These are phyloP conservation scores for Trypoxylus dichotomus DNA, from an alignment of 1,140 invertebrate genomes.

Conservation along the genomic window DNA sequence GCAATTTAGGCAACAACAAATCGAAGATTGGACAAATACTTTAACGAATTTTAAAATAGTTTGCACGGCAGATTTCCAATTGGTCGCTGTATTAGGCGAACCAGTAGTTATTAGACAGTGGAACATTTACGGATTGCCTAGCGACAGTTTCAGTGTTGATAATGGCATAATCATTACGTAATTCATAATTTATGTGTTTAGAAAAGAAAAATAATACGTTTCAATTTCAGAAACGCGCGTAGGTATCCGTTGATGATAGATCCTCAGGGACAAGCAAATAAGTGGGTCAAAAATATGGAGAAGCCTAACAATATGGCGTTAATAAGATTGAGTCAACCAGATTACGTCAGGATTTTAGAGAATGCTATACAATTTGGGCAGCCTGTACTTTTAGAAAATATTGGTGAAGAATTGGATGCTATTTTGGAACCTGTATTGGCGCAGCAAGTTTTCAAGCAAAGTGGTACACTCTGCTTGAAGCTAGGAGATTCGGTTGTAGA, in stretches of 20 bases:
- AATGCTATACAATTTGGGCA: constrained; percentile 92
- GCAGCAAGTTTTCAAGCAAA: constrained; percentile 89
- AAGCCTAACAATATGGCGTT: constrained; percentile 82
- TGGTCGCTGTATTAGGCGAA: constrained; percentile 78
- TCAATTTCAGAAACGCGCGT: constrained; percentile 67
- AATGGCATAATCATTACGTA: constrained; percentile 89
- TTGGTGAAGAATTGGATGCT: constrained; percentile 87
- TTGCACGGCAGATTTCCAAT: constrained; percentile 72
- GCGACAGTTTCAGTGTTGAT: constrained; percentile 87
- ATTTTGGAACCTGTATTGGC: constrained; percentile 84
- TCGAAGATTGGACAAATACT: constrained; percentile 72
- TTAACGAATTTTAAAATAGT: constrained; percentile 70
- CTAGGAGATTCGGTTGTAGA: constrained; percentile 80
- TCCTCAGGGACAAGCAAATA: constrained; percentile 91
- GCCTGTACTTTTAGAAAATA: constrained; percentile 84
- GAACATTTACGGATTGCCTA: constrained; percentile 89
- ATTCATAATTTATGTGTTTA: constrained; percentile 27
- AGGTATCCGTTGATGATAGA: constrained; percentile 94
- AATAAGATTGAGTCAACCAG: constrained; percentile 77
- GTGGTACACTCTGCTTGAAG: constrained; percentile 78
- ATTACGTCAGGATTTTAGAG: constrained; percentile 85
- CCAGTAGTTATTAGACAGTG: constrained; percentile 86
- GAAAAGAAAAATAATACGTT: constrained; percentile 21
- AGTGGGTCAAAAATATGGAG: constrained; percentile 95
- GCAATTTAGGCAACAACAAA: constrained; percentile 70